A percentile compares a stretch with the other conserved stretches of the same genome.
phyloP scores from a whole-genome alignment of 2,797 vertebrate genomes.

The Pseudochirops corinnae region DNA sequence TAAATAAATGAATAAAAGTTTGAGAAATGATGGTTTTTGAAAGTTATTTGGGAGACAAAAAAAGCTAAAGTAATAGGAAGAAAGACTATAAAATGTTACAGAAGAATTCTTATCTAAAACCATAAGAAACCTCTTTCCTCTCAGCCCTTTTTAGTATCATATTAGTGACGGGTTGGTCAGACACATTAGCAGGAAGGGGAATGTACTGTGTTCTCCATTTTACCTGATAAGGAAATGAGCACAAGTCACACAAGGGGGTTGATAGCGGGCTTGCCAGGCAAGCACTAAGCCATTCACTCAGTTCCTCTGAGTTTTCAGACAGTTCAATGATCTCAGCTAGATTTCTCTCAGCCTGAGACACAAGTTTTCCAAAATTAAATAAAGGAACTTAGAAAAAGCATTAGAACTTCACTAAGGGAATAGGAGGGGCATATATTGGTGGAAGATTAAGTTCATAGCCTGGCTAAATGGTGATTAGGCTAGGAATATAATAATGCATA shows the following conservation, averaged over 20 bases:
- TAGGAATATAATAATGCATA: not conserved
- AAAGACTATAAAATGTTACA: constrained; percentile 12
- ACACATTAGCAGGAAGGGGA: not conserved
- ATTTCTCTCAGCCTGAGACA: constrained; percentile 30
- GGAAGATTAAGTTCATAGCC: not conserved
- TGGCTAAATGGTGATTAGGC: not conserved
- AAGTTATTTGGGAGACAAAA: not conserved
- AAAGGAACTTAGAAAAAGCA: constrained; percentile 10
- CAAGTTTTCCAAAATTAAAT: constrained; percentile 10
- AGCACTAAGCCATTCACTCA: not conserved
- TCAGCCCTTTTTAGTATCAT: not conserved
- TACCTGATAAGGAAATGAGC: not conserved
- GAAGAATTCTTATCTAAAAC: not conserved
- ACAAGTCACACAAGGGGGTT: not conserved
- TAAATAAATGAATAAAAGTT: constrained; percentile 19
- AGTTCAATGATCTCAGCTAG: constrained; percentile 8
- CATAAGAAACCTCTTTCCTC: constrained; percentile 13
- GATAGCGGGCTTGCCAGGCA: constrained; percentile 4
- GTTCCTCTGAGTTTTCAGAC: constrained; percentile 4
- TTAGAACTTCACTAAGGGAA: constrained; percentile 20
- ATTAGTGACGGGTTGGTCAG: not conserved
- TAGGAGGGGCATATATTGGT: not conserved
- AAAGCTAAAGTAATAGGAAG: not conserved
- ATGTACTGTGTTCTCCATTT: not conserved
- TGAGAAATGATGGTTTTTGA: constrained; percentile 13